A percentile compares a stretch with the other conserved stretches of the same genome.
These are phyloP conservation scores for Lagenorhynchus albirostris DNA, from an alignment of 2,113 vertebrate species.

Conservation along the genomic window DNA sequence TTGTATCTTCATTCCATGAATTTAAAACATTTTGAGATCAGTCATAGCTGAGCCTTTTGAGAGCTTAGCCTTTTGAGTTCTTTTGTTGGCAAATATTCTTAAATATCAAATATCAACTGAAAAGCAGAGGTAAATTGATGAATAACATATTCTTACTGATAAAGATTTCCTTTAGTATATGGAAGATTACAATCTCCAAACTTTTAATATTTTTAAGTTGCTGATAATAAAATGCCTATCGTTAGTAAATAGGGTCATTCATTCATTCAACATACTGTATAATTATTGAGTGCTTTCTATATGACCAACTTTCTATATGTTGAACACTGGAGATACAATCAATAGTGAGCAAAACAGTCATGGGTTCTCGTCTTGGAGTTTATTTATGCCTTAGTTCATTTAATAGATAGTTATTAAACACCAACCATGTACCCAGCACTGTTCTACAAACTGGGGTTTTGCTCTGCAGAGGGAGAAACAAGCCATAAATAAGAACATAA, in stretches of 20 bases:
- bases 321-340: neutral
- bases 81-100: neutral
- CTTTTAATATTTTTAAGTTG: neutral
- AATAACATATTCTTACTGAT: neutral
- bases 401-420: neutral
- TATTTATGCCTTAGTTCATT: neutral
- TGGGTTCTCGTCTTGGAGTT: neutral
- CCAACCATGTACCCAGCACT: neutral
- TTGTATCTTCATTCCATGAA: neutral
- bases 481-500: neutral
- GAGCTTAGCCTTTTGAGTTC: neutral
- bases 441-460: neutral
- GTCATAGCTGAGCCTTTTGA: neutral
- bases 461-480: neutral
- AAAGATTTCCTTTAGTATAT: neutral
- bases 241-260: neutral
- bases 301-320: neutral
- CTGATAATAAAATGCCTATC: neutral
- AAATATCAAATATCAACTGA: constrained; percentile 1
- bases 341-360: neutral
- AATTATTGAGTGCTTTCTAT: neutral
- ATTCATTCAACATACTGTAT: neutral
- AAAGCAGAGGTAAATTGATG: neutral
- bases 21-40: constrained; percentile 35
- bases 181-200: neutral